Evolutionary conservation across 2,888 invertebrate genomes (phyloP).

Genomic region (Keiferia lycopersicella): DNA sequence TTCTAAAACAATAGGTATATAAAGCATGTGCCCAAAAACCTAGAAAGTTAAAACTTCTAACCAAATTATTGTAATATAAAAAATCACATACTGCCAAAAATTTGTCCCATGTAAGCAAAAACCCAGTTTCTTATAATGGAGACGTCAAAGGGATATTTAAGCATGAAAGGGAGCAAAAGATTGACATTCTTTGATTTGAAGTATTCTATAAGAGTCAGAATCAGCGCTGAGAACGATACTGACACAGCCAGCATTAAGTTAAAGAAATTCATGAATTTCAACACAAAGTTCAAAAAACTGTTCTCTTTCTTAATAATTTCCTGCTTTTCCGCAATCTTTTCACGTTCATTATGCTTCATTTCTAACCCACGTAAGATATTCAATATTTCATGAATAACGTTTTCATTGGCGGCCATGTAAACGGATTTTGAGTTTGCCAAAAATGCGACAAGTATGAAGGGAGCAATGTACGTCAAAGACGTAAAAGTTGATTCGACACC

Average conservation of each 20-base stretch:
- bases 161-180: constrained; percentile 51
- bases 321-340: constrained; percentile 35
- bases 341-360: constrained; percentile 27
- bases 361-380: constrained; percentile 44
- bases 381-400: constrained; percentile 40
- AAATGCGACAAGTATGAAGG: too few relatives aligned
- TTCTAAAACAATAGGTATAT: too few relatives aligned
- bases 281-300: constrained; percentile 44
- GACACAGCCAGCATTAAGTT: constrained; percentile 41
- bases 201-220: constrained; percentile 49
- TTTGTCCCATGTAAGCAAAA: constrained; percentile 55
- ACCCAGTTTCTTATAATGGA: constrained; percentile 53
- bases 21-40: too few relatives aligned
- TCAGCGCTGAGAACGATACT: constrained; percentile 48
- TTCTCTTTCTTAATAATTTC: constrained; percentile 43
- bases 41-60: too few relatives aligned
- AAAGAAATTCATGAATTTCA: constrained; percentile 45
- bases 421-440: too few relatives aligned
- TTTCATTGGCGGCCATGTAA: constrained; percentile 34
- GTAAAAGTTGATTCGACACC: too few relatives aligned
- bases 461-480: too few relatives aligned
- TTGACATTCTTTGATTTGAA: constrained; percentile 44
- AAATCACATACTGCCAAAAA: constrained; percentile 41
- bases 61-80: too few relatives aligned
- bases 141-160: constrained; percentile 59